Base-by-base conservation (phyloP, 2,113 vertebrate genomes). In the Garra rufa region DNA sequence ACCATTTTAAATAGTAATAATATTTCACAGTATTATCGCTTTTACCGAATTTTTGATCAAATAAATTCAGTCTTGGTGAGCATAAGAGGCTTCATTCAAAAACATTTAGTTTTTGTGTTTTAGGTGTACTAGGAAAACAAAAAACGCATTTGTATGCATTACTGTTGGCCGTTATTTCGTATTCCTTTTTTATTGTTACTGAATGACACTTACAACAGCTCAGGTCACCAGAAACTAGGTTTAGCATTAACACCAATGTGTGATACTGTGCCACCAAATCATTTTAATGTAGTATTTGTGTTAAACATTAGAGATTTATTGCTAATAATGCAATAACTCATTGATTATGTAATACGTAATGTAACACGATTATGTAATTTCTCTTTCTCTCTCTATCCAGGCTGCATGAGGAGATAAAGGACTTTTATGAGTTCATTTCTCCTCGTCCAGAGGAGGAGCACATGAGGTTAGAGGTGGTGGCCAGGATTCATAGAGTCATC, bases 381-480 rank as follows among this genome's bases (percentile, higher is more conserved):
- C 13, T 79, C 21, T 55, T 19, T 65, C 15, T 65, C 34, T 86
- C 17, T 55, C 52, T 55, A n/a, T 55, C 34, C 63, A 99, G 98
- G 86, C 94, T 99, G 79, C 97, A 99, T 83, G 97, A 99, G 92
- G 98, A 99, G 92, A 99, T 99, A 88, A 96, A 93, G 85, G 98
- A 99, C 90, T 99, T 99, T 87, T 99, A 97, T 79, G 95, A 96
- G 26, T 99, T 99, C 85, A 98, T 99, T 94, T 99, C 97, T 87
- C 96, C 98, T 9, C 94, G 96, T 82, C 96, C 95, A 38, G 98
- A 99, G 92, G 98, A 99, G 84, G 95, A 97, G 87, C 96, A 94
- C 83, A 99, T 99, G 98, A 94, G 98, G 50, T 94, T 96, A 95
- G 98, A 99, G 92, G 98, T 99, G 83, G 97, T 99, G 84, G 96